Evolutionary conservation across 1,140 invertebrate species (phyloP).

Genomic region (Procambarus clarkii): DNA sequence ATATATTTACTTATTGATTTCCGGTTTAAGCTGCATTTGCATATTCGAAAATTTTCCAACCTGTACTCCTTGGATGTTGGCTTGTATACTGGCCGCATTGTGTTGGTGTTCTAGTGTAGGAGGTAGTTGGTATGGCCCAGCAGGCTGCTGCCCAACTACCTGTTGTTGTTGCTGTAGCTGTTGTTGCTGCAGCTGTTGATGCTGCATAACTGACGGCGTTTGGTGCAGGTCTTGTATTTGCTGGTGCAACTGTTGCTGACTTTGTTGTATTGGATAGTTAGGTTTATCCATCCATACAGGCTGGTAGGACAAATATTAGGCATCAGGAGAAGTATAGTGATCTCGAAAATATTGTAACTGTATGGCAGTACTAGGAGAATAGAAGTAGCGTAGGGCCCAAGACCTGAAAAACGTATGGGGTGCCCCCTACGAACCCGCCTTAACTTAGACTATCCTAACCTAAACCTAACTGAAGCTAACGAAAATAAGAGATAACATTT

Average conservation of each 20-base stretch:
- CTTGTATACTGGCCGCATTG: neutral
- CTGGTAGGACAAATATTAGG: too few species aligned
- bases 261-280: constrained; percentile 13
- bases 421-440: too few species aligned
- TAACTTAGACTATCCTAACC: too few species aligned
- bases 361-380: too few species aligned
- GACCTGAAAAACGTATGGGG: too few species aligned
- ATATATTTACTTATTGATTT: too few species aligned
- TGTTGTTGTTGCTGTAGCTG: constrained; percentile 20
- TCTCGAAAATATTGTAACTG: too few species aligned
- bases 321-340: too few species aligned
- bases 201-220: neutral
- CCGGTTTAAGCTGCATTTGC: too few species aligned
- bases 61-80: constrained; percentile 28
- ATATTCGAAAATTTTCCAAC: neutral
- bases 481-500: too few species aligned
- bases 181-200: constrained; percentile 15
- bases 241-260: constrained; percentile 48
- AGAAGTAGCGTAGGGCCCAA: too few species aligned
- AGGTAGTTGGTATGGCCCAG: constrained; percentile 7
- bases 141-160: neutral
- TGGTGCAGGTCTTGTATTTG: constrained; percentile 48
- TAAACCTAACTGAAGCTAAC: too few species aligned
- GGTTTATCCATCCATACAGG: constrained; percentile 55
- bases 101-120: neutral